A percentile compares a stretch with the other conserved stretches of the same genome.
Evolutionary conservation across 2,113 vertebrate genomes (phyloP).

Genomic region (Taxidea taxus): DNA sequence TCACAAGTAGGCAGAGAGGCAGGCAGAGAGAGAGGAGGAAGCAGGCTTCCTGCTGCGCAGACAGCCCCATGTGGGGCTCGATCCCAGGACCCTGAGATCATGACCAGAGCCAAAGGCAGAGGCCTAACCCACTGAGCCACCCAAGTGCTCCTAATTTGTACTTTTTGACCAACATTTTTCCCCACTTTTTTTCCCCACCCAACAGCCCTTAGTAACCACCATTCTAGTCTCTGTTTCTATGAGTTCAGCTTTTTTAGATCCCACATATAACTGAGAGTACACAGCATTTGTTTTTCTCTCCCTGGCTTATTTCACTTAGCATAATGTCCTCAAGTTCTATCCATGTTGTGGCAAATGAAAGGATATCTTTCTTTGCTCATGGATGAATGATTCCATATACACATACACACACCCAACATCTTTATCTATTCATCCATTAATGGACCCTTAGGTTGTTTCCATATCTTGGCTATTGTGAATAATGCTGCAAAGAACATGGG

Average conservation of each 20-base stretch:
- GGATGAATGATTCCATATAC: background rate
- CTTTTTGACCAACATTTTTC: background rate
- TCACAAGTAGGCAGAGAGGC: too few species aligned
- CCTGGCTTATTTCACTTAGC: background rate
- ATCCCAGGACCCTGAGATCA: too few species aligned
- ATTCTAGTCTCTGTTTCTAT: background rate
- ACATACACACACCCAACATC: background rate
- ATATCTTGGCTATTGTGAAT: background rate
- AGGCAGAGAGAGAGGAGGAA: too few species aligned
- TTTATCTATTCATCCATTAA: background rate
- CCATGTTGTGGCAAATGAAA: background rate
- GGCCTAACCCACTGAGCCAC: too few species aligned
- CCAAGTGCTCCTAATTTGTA: background rate
- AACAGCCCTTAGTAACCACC: background rate
- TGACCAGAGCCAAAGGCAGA: too few species aligned
- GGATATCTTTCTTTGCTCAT: background rate
- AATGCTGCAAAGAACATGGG: background rate
- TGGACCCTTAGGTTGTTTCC: background rate
- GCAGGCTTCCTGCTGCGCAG: too few species aligned
- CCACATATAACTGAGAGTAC: background rate
- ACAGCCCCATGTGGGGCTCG: too few species aligned
- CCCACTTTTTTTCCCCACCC: background rate
- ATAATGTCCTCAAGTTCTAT: background rate
- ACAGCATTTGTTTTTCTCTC: background rate
- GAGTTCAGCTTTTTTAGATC: background rate